Base-by-base conservation (phyloP, 2,113 vertebrate genomes). In the Tiliqua scincoides region DNA sequence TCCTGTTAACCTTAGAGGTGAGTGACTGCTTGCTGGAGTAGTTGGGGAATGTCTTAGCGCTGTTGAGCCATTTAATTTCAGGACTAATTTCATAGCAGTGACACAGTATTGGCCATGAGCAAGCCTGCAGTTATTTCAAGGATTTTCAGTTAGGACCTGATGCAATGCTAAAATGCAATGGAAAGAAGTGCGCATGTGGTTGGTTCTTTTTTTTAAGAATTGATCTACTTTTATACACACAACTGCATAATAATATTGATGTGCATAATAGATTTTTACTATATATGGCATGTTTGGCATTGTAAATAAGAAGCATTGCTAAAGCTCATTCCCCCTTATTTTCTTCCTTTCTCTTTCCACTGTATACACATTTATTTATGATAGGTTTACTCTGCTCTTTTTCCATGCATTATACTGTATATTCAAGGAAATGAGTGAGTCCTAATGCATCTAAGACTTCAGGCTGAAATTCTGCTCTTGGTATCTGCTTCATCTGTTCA, bases 1-100 rank as follows among this genome's bases (percentile, higher is more conserved):
- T 97, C 96, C 96, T 95, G 96, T 97, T 97, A 97, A 96, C 97
- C 96, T 95, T 72, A 84, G 96, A 96, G 93, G 92, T 96, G 94
- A 95, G 96, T 76, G 94, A 91, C 94, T 91, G 92, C 91, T 95
- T 93, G 65, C 94, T 91, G 71, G 92, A 94, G 95, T 93, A 93
- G 94, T 87, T 94, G 91, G 92, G 92, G 94, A 92, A 94, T 85
- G 76, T 90, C 93, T 91, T 95, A 93, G 94, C 87, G 79, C 93
- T 83, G 30, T 86, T 92, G 89, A 93, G 91, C 93, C 89, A 75
- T 89, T 94, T 95, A 91, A 93, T 95, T 93, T 93, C 95, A 84
- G 94, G 88, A 87, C 89, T 94, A 92, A 82, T 91, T 90, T 93
- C 91, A 90, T 88, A 93, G 89, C 25, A 0, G 63, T 85, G 92